A percentile compares a stretch with the other conserved stretches of the same genome.
Conservation (phyloP, 2,113 vertebrate species). For the human (Homo sapiens) region GRCh38 chr19:32607001-32607500, state of each 20-base stretch:
- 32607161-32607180: not conserved
- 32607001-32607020: too few relatives aligned
- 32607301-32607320: not conserved
- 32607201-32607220: not conserved
- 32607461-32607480: not conserved
- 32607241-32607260: too few relatives aligned
- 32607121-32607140: too few relatives aligned
- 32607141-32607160: too few relatives aligned
- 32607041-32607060: too few relatives aligned
- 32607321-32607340: not conserved
- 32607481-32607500: not conserved
- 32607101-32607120: too few relatives aligned
- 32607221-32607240: not conserved
- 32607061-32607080: too few relatives aligned
- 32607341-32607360: not conserved
- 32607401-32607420: not conserved
- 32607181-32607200: not conserved
- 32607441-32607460: too few relatives aligned
- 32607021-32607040: too few relatives aligned
- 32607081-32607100: too few relatives aligned
- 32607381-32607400: not conserved
- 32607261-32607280: not conserved
- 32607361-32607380: not conserved
- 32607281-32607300: not conserved
- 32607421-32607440: not conserved